A percentile compares a stretch with the other conserved stretches of the same genome.
Conservation (phyloP, 2,888 invertebrate species). For the Cryptosula pallasiana region DNA sequence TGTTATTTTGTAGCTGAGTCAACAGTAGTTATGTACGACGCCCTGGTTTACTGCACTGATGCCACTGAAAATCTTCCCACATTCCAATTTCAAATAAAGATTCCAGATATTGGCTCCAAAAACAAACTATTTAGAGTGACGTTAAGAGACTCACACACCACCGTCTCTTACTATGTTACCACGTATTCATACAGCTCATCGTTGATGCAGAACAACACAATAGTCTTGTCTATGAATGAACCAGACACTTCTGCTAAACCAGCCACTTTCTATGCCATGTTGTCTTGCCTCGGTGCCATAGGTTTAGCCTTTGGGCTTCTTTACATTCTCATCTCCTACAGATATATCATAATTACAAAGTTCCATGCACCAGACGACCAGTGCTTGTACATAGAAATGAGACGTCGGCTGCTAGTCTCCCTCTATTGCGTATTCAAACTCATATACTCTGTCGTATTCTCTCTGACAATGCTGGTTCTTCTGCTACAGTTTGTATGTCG, state of each 20-base stretch:
- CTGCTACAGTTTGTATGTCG: background rate
- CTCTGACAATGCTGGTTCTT: conserved; percentile 1
- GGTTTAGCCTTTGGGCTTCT: background rate
- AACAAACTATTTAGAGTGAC: conserved; percentile 8
- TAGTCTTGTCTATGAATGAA: background rate
- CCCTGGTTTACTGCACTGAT: background rate
- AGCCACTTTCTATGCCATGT: conserved; percentile 3
- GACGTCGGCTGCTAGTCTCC: background rate
- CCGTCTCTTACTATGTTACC: conserved; percentile 14
- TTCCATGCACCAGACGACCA: background rate
- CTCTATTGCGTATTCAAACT: conserved; percentile 7
- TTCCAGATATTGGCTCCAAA: background rate
- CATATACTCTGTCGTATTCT: conserved; percentile 3
- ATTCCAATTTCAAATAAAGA: conserved; percentile 4
- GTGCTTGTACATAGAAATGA: background rate
- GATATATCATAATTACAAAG: background rate
- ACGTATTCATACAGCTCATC: conserved; percentile 15
- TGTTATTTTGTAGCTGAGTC: conserved; percentile 10
- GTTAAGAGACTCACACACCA: conserved; percentile 12
- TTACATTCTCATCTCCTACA: conserved; percentile 6
- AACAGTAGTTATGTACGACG: background rate
- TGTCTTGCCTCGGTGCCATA: background rate
- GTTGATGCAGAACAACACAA: conserved; percentile 14
- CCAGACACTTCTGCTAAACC: background rate
- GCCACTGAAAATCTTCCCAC: background rate